phyloP scores from a whole-genome alignment of 2,797 vertebrate genomes.

The Cuniculus paca region DNA sequence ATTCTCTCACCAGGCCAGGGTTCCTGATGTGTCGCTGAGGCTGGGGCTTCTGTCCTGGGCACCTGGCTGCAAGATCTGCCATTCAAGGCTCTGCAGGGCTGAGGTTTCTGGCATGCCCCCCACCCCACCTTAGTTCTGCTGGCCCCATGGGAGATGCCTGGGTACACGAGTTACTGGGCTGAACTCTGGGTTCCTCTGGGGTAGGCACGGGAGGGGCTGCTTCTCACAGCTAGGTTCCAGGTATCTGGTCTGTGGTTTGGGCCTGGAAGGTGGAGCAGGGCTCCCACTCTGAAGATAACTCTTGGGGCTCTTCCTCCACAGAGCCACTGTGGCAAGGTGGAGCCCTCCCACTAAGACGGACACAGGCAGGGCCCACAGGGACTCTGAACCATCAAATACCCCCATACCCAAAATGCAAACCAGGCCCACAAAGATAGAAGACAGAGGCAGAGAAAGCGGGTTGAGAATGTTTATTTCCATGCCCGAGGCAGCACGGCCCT shows the following conservation, averaged over 20 bases:
- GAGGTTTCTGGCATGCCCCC: conserved; percentile 58
- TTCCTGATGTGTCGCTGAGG: conserved; percentile 86
- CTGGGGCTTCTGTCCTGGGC: conserved; percentile 85
- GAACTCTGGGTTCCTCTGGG: background rate
- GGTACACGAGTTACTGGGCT: background rate
- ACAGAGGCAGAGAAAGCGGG: conserved; percentile 75
- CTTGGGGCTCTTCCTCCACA: background rate
- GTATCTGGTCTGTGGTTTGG: background rate
- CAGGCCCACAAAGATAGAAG: conserved; percentile 70
- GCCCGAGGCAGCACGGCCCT: conserved; percentile 63
- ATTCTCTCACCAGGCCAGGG: conserved; percentile 87
- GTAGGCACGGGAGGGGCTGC: background rate
- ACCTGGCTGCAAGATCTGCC: conserved; percentile 90
- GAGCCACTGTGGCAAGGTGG: background rate
- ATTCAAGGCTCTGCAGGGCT: conserved; percentile 84
- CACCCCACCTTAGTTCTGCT: conserved; percentile 22
- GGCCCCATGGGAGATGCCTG: background rate
- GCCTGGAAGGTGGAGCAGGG: background rate
- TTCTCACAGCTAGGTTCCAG: background rate
- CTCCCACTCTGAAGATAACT: background rate
- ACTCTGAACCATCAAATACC: background rate
- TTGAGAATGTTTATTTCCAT: conserved; percentile 79
- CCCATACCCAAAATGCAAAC: background rate
- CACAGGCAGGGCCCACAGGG: background rate
- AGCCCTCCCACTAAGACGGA: background rate